phyloP scores from a whole-genome alignment of 2,888 invertebrate genomes.

The Dastarcus helophoroides region DNA sequence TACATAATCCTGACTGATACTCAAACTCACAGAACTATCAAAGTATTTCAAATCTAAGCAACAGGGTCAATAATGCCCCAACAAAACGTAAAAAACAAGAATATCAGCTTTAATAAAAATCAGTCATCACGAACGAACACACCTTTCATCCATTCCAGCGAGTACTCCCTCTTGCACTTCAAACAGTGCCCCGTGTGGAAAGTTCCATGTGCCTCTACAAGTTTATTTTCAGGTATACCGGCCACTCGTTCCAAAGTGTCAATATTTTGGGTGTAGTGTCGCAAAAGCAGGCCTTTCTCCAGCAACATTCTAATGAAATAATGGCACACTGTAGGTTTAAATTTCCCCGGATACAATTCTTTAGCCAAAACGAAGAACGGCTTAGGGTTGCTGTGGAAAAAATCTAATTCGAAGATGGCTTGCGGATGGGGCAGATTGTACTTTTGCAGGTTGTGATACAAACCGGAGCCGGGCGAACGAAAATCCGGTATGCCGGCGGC shows the following conservation, averaged over 20 bases:
- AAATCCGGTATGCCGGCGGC: conserved; percentile 96
- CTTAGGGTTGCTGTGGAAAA: conserved; percentile 77
- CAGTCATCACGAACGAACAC: too few species aligned
- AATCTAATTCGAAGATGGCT: conserved; percentile 84
- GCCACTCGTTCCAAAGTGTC: conserved; percentile 85
- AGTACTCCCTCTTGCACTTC: conserved; percentile 59
- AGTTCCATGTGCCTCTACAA: conserved; percentile 93
- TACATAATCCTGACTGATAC: too few species aligned
- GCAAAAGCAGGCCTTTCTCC: conserved; percentile 64
- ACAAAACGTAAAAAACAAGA: too few species aligned
- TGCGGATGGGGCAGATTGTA: conserved; percentile 86
- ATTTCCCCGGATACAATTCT: conserved; percentile 76
- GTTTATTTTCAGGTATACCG: conserved; percentile 68
- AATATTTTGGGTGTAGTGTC: conserved; percentile 85
- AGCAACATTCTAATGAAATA: conserved; percentile 79
- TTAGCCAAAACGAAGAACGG: conserved; percentile 89
- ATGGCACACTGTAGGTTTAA: conserved; percentile 82
- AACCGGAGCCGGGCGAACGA: conserved; percentile 81
- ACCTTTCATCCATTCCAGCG: conserved; percentile 81
- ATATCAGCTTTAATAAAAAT: too few species aligned
- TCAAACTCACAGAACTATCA: too few species aligned
- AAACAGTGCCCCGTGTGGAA: conserved; percentile 82
- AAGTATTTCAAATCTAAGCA: too few species aligned
- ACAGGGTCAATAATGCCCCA: too few species aligned
- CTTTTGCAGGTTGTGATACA: conserved; percentile 84